Percentiles rank a stretch among this genome's conserved stretches.
These are phyloP conservation scores for Orientallactaga sibirica DNA, from an alignment of 2,797 vertebrate species.

Conservation along the genomic window DNA sequence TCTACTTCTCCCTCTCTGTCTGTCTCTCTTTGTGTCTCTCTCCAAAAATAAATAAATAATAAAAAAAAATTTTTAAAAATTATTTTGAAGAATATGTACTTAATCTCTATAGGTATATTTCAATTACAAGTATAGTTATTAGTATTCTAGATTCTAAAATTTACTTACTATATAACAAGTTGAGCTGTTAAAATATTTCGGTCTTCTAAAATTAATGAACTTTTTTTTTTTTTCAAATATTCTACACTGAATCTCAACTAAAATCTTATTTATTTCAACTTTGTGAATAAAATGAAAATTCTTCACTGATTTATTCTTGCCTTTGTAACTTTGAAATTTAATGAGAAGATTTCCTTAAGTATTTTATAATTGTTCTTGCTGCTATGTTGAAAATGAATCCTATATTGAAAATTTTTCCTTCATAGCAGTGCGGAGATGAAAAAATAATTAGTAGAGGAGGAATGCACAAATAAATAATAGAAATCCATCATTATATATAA, in stretches of 20 bases:
- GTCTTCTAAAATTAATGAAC: background rate
- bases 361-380: too few relatives aligned
- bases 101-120: background rate
- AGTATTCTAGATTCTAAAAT: background rate
- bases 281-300: background rate
- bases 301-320: background rate
- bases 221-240: background rate
- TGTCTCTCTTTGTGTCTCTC: too few relatives aligned
- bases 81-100: background rate
- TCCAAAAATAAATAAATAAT: too few relatives aligned
- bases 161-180: background rate
- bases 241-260: background rate
- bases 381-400: background rate
- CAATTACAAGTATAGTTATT: background rate
- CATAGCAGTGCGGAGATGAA: background rate
- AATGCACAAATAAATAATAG: background rate
- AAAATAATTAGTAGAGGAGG: background rate
- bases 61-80: background rate
- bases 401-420: background rate
- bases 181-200: background rate
- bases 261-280: background rate
- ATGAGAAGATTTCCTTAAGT: background rate
- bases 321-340: background rate
- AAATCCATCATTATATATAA: background rate
- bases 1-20: too few relatives aligned